Evolutionary conservation across 2,888 invertebrate genomes (phyloP).

Genomic region (Dyspetes luteomarginatus): DNA sequence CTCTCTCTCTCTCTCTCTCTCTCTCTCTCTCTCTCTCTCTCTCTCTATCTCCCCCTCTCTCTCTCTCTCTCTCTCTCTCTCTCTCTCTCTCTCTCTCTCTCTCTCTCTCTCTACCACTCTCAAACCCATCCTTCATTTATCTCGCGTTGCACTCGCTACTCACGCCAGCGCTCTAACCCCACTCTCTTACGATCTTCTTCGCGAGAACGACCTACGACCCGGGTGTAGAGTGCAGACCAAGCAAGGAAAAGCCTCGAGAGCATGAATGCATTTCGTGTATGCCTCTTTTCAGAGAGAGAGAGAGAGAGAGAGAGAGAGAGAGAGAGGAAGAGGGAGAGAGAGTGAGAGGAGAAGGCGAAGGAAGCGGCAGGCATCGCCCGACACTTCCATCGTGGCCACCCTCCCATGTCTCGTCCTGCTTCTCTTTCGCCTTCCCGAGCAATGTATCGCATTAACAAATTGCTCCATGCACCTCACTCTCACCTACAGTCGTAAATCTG

Average conservation of each 20-base stretch:
- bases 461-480: constrained; percentile 66
- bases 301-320: not conserved
- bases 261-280: constrained; percentile 19
- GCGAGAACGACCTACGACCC: constrained; percentile 70
- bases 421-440: constrained; percentile 52
- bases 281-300: not conserved
- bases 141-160: constrained; percentile 55
- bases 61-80: too few relatives aligned
- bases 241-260: constrained; percentile 19
- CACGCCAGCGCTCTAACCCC: constrained; percentile 66
- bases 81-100: too few relatives aligned
- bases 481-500: constrained; percentile 61
- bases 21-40: too few relatives aligned
- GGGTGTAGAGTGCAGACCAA: constrained; percentile 51
- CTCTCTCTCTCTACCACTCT: too few relatives aligned
- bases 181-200: constrained; percentile 56
- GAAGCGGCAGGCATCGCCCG: constrained; percentile 29
- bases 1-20: too few relatives aligned
- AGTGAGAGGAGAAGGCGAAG: not conserved
- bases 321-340: not conserved
- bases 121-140: constrained; percentile 54
- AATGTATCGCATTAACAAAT: constrained; percentile 76
- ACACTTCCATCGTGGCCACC: constrained; percentile 8
- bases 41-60: too few relatives aligned
- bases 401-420: not conserved